phyloP scores from a whole-genome alignment of 2,113 vertebrate genomes.

The Nothobranchius furzeri region DNA sequence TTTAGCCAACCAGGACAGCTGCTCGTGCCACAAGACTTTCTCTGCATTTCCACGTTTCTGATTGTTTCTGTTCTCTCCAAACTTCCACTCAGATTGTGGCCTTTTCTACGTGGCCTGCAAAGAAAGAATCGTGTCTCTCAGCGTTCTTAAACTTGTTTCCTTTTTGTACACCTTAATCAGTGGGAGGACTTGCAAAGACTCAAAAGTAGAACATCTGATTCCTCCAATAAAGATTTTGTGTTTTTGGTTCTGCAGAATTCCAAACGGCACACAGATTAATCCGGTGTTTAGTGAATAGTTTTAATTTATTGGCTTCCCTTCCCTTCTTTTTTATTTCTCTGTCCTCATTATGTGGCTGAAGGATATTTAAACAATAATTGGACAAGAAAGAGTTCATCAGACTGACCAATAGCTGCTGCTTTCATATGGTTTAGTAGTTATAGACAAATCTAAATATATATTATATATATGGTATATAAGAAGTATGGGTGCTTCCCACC shows the following conservation, averaged over 20 bases:
- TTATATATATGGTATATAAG: conserved; percentile 75
- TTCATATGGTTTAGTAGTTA: conserved; percentile 82
- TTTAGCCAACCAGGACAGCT: conserved; percentile 78
- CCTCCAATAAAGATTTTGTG: conserved; percentile 58
- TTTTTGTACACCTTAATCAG: conserved; percentile 65
- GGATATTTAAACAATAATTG: conserved; percentile 83
- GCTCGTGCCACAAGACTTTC: conserved; percentile 63
- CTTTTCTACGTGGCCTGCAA: conserved; percentile 79
- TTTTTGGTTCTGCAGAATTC: conserved; percentile 75
- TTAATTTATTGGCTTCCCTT: conserved; percentile 80
- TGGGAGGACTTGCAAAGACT: conserved; percentile 63
- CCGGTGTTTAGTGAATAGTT: conserved; percentile 73
- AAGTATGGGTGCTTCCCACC: conserved; percentile 68
- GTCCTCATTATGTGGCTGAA: conserved; percentile 82
- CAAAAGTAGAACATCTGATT: conserved; percentile 72
- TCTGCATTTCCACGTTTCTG: conserved; percentile 62
- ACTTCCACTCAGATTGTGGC: conserved; percentile 78
- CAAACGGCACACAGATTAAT: conserved; percentile 73
- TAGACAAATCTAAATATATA: conserved; percentile 75
- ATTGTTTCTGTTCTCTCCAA: conserved; percentile 28
- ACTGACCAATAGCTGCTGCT: conserved; percentile 98
- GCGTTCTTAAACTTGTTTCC: conserved; percentile 50
- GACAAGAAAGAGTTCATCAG: conserved; percentile 83
- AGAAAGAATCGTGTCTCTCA: conserved; percentile 71
- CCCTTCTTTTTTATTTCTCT: conserved; percentile 65